These are phyloP conservation scores for Pseudomyrmex gracilis DNA, from an alignment of 1,140 invertebrate species.

Conservation along the genomic window DNA sequence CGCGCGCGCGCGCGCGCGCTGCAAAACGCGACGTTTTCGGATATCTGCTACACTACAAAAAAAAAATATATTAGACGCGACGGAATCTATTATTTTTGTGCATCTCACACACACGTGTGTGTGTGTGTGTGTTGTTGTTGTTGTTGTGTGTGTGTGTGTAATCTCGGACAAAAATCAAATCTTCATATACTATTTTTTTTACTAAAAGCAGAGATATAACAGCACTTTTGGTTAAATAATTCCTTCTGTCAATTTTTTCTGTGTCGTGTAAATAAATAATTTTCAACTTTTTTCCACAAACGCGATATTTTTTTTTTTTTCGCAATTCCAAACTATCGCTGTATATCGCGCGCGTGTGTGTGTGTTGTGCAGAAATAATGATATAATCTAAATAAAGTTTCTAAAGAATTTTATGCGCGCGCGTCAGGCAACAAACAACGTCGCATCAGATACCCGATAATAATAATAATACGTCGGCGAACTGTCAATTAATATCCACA, in stretches of 20 bases:
- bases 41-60: background rate
- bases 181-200: no score
- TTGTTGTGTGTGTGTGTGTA: no score
- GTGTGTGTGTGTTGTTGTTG: no score
- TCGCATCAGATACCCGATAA: background rate
- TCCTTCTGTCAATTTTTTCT: background rate
- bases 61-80: no score
- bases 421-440: slow-evolving; percentile 7
- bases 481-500: background rate
- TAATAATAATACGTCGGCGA: background rate
- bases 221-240: no score
- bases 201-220: no score
- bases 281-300: background rate
- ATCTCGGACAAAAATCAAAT: no score
- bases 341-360: no score
- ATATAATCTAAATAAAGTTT: slow-evolving; percentile 24
- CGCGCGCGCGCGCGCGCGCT: background rate
- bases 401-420: slow-evolving; percentile 9
- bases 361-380: background rate
- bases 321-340: background rate
- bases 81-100: no score
- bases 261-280: background rate
- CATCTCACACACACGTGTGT: no score
- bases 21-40: slow-evolving; percentile 2
- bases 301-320: slow-evolving; percentile 16